Base-by-base conservation (phyloP, 2,113 vertebrate genomes). In the Catharus fuscescens region DNA sequence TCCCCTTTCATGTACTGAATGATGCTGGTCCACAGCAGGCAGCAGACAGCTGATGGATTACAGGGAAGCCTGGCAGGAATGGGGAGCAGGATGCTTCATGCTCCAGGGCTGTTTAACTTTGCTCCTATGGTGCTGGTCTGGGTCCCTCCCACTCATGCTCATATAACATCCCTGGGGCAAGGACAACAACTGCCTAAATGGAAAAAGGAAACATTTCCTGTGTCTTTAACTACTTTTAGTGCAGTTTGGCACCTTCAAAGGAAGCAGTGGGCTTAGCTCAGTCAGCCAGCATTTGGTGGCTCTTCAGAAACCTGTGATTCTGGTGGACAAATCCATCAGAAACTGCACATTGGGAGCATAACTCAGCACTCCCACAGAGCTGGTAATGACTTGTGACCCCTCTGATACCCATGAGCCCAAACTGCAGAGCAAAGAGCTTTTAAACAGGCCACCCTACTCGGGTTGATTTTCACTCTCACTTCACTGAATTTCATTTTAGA, bases 191-290 rank as follows among this genome's bases (percentile, higher is more conserved):
- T 67, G 82, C 92, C 92, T 95, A 81, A 96, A 93, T 96, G 93
- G 95, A 93, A 96, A 96, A 96, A 95, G 80, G 92, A 96, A 90
- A 95, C 61, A 84, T 88, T 96, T 97, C 96, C 95, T 97, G 95
- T 94, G 72, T 16, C 59, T 90, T 93, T 95, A 96, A 95, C 90
- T 80, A 80, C 91, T 96, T 95, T 79, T 81, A 94, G 92, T 65
- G 82, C 82, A 81, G 93, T 90, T 94, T 94, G 69, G 45, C 88
- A 94, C 92, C 92, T 96, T 92, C 92, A 96, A 96, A 95, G 88
- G 89, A 86, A 95, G 80, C 50, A 74, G n/a, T 1, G 7, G 73
- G 66, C 67, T 86, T 36, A 78, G 67, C 79, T 95, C 67, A 78
- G 57, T 50, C 86, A 93, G 66, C 16, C 61, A 89, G 59, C 54